Conservation (phyloP, 1,140 invertebrate species). For the Caenorhabditis brenneri region DNA sequence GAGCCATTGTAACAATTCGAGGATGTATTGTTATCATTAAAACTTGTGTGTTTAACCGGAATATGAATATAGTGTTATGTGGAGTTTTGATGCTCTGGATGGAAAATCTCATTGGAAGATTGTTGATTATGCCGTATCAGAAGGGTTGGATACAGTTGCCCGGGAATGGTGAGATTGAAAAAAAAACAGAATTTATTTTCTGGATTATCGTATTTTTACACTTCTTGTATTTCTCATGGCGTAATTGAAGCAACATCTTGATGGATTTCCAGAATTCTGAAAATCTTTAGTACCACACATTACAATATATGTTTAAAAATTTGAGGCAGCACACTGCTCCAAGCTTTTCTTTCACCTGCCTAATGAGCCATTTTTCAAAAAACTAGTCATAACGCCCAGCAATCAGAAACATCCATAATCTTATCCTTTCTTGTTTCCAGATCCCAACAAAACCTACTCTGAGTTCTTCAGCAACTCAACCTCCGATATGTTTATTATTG, state of each 20-base stretch:
- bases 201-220: too few species aligned
- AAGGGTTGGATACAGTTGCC: conserved; percentile 3
- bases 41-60: neutral
- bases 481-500: neutral
- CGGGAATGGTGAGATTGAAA: neutral
- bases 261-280: too few species aligned
- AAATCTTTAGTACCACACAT: too few species aligned
- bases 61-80: neutral
- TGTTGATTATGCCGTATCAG: conserved; percentile 6
- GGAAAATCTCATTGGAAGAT: neutral
- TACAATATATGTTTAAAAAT: too few species aligned
- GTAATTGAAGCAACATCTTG: too few species aligned
- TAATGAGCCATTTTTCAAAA: neutral
- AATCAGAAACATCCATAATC: too few species aligned
- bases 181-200: neutral
- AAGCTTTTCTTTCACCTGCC: too few species aligned
- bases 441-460: neutral
- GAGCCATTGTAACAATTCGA: neutral
- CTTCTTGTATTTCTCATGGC: too few species aligned
- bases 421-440: too few species aligned
- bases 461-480: neutral
- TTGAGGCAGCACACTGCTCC: too few species aligned
- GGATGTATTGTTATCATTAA: neutral
- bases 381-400: too few species aligned
- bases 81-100: neutral